Base-by-base conservation (phyloP, 2,113 vertebrate species). In the Coptodon bakossiorum region DNA sequence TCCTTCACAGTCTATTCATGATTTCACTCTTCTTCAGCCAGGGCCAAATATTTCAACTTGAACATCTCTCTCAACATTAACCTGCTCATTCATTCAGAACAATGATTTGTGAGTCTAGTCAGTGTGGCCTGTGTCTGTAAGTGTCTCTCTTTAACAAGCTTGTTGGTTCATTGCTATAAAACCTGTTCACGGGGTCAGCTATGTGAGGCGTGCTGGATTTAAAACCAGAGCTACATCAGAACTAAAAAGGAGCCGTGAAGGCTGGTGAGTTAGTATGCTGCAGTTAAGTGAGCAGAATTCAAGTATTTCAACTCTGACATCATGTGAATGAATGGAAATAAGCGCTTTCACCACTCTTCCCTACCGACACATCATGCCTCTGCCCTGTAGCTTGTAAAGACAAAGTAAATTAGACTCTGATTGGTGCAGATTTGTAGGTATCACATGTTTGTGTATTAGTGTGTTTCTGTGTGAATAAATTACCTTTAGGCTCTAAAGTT, bases 281-380 rank as follows among this genome's bases (percentile, higher is more conserved):
- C 63, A 76, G 43, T 71, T 40, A 88, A 82, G 52, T 6, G 12
- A 88, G 57, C 14, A 22, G 68, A 17, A 73, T 45, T 50, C 43
- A 19, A 50, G 24, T 71, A 89, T 93, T 87, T 92, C 56, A 90
- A 85, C 86, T 88, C 71, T 86, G 91, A 90, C 87, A 86, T 52
- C 19, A 59, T 56, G 71, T 82, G 73, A 91, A 81, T 84, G 56
- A 36, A 80, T 73, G 81, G 82, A 84, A 86, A 87, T 38, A 17
- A 81, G 83, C 2, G n/a, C 34, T 52, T 76, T 91, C 86, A 88
- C 27, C 13, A 92, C 89, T 84, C 43, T 80, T 91, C 86, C 85
- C 86, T 48, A 78, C 76, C 16, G 43, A n/a, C 14, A 16, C 52
- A 54, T 61, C 61, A 52, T 43, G 4, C 16, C 19, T 73, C 71